These are phyloP conservation scores for Castor canadensis DNA, from an alignment of 2,113 vertebrate genomes.

Conservation along the genomic window DNA sequence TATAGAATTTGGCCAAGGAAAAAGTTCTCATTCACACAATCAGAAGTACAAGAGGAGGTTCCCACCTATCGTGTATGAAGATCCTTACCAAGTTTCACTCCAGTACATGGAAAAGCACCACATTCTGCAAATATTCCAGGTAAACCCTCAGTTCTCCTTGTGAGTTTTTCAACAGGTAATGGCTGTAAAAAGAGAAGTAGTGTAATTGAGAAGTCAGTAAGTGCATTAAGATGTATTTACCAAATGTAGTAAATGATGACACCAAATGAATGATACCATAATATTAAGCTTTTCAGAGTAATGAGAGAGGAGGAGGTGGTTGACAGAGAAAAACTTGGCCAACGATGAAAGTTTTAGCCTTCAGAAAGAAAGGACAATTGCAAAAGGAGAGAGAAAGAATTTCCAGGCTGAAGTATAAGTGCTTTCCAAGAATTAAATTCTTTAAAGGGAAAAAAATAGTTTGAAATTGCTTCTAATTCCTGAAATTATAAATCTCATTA, in stretches of 20 bases:
- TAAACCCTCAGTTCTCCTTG: slow-evolving; percentile 69
- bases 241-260: slow-evolving; percentile 25
- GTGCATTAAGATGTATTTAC: neutral
- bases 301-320: neutral
- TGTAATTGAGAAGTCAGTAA: slow-evolving; percentile 11
- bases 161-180: neutral
- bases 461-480: slow-evolving; percentile 18
- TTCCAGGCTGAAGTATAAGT: neutral
- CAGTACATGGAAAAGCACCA: slow-evolving; percentile 88
- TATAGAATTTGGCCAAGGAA: neutral
- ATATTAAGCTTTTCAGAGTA: neutral
- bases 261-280: neutral
- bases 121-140: slow-evolving; percentile 90
- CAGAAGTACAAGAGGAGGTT: neutral
- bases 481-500: neutral
- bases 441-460: neutral
- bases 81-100: slow-evolving; percentile 85
- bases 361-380: neutral
- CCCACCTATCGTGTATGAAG: slow-evolving; percentile 74
- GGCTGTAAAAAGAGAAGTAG: neutral
- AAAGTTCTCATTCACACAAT: accelerated
- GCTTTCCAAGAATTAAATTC: neutral
- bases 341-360: neutral
- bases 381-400: neutral
- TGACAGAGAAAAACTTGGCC: neutral